A percentile compares a stretch with the other conserved stretches of the same genome.
Evolutionary conservation across 2,113 vertebrate genomes (phyloP).

Genomic region (Colistium nudipinnis): DNA sequence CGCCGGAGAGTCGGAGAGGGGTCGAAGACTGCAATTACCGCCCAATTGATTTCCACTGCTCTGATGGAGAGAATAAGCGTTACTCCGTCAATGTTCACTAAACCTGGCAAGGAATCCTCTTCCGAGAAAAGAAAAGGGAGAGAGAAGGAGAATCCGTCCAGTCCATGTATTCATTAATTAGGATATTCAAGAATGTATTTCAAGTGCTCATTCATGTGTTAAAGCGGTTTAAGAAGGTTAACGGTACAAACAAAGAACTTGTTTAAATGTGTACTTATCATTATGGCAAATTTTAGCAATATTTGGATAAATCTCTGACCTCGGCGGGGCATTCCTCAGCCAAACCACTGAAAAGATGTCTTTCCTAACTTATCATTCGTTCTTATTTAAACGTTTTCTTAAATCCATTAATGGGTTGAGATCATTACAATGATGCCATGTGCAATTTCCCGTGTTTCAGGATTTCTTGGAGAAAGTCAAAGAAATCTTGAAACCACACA

Average conservation of each 20-base stretch:
- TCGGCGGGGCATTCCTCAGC: slow-evolving; percentile 2
- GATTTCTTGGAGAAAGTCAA: not conserved
- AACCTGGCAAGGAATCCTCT: slow-evolving; percentile 67
- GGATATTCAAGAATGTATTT: slow-evolving; percentile 41
- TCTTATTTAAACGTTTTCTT: slow-evolving; percentile 22
- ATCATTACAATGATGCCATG: not conserved
- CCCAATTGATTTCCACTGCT: slow-evolving; percentile 80
- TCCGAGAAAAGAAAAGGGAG: slow-evolving; percentile 32
- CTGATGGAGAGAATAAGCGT: slow-evolving; percentile 76
- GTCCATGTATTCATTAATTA: slow-evolving; percentile 49
- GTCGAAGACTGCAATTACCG: slow-evolving; percentile 80
- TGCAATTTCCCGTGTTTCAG: slow-evolving; percentile 2
- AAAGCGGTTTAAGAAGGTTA: slow-evolving; percentile 20
- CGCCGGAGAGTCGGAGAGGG: slow-evolving; percentile 60
- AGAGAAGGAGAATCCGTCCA: slow-evolving; percentile 28
- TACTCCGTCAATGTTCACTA: slow-evolving; percentile 78
- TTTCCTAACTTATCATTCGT: slow-evolving; percentile 6
- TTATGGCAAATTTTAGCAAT: not conserved
- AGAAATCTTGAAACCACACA: slow-evolving; percentile 4
- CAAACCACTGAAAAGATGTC: slow-evolving; percentile 19
- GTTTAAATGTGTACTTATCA: not conserved
- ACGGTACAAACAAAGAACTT: slow-evolving; percentile 6
- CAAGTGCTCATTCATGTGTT: slow-evolving; percentile 47
- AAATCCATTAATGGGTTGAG: slow-evolving; percentile 13
- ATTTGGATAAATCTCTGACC: slow-evolving; percentile 12